Base-by-base conservation (phyloP, 1,140 invertebrate genomes). In the Pinna nobilis region DNA sequence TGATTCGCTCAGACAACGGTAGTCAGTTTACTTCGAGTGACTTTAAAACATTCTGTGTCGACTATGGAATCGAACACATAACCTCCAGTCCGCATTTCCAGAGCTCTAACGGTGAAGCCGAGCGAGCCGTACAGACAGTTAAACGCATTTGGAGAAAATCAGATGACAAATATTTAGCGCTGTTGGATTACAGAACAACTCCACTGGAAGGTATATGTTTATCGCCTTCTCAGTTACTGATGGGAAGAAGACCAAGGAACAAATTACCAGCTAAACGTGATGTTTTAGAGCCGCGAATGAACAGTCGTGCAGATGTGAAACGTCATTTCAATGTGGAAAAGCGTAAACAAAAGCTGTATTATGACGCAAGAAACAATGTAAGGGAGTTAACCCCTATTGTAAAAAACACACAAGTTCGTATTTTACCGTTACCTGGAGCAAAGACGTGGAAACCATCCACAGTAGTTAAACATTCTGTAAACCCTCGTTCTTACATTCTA, bases 21-120 rank as follows among this genome's bases (percentile, higher is more conserved):
- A n/a, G n/a, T n/a, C n/a, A 28, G 65, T 78, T 35, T 59, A n/a
- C n/a, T 89, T 30, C 83, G 87, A 59, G 90, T 89, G 70, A 86
- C 73, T 23, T 87, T 84, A 9, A 33, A 49, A 57, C 81, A 88
- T 70, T 80, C 60, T 74, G 70, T 60, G 20, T 44, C 25, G 33
- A 61, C 7, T 71, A 57, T 23, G 71, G 69, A 23, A 74, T 81
- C 51, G 5, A 74, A 32, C 72, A 77, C 57, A 55, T 74, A 18
- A 76, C 74, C 7, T 77, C 69, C n/a, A 78, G 75, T 51, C 72
- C 80, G 33, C 72, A 79, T 49, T 77, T 80, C 37, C 70, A 73
- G 30, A 51, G 35, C 32, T 57, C 76, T 13, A 77, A 77, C 55
- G 70, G 71, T 51, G 77, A 70, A 55, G 77, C 80, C 13, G 77